Conservation (phyloP, 2,888 invertebrate genomes). For the Cataglyphis altisquamis region DNA sequence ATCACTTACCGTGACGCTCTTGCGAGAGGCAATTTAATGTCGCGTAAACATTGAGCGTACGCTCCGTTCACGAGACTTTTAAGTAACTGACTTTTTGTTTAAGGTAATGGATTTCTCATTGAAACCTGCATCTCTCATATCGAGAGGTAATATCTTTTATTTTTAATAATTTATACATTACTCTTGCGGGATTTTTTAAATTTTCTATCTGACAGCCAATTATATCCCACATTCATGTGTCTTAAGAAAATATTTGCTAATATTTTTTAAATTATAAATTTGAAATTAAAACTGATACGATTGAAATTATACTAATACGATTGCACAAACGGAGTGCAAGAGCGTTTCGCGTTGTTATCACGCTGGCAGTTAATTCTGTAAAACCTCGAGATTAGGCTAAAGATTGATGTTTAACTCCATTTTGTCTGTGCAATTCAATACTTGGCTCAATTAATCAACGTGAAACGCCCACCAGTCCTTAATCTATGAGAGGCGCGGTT, state of each 20-base stretch:
- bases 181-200: not conserved
- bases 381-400: conserved; percentile 15
- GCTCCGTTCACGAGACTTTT: conserved; percentile 7
- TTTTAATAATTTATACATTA: not conserved
- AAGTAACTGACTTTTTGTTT: not conserved
- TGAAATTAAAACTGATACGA: no score
- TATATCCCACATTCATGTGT: not conserved
- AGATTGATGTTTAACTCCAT: conserved; percentile 49
- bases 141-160: not conserved
- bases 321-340: not conserved
- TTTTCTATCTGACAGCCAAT: not conserved
- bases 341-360: not conserved
- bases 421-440: conserved; percentile 46
- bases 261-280: no score
- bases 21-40: conserved; percentile 28
- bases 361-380: conserved; percentile 5
- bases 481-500: conserved; percentile 54
- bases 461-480: conserved; percentile 42
- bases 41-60: conserved; percentile 13
- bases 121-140: not conserved
- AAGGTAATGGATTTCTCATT: not conserved
- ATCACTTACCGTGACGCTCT: conserved; percentile 23
- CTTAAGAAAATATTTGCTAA: not conserved
- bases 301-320: not conserved
- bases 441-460: conserved; percentile 52